Evolutionary conservation across 2,113 vertebrate species (phyloP).

Genomic region (Xerus inauris): DNA sequence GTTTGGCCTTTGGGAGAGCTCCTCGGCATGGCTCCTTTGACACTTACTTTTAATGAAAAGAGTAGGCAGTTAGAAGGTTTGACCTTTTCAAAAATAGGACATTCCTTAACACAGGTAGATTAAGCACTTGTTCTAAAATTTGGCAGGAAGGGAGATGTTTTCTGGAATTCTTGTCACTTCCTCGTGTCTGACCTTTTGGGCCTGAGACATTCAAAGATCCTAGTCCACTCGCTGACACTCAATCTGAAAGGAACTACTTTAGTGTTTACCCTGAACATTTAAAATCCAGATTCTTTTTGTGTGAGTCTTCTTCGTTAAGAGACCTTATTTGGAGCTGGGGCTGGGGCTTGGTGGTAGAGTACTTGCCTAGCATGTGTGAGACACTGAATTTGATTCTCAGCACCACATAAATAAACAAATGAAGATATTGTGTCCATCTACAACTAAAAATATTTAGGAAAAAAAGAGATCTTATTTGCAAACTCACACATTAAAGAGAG

Average conservation of each 20-base stretch:
- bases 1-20: conserved; percentile 43
- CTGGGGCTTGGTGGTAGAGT: no score
- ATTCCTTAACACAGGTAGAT: conserved; percentile 52
- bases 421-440: no score
- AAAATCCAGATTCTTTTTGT: conserved; percentile 10
- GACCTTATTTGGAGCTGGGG: neutral
- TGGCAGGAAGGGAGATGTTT: conserved; percentile 56
- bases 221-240: neutral
- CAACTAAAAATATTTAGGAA: no score
- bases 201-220: neutral
- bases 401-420: no score
- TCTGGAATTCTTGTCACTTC: conserved; percentile 19
- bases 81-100: conserved; percentile 68
- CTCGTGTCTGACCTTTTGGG: conserved; percentile 56
- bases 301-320: neutral
- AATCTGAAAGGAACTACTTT: neutral
- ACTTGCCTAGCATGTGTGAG: no score
- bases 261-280: conserved; percentile 50
- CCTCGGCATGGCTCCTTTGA: neutral
- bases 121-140: conserved; percentile 51
- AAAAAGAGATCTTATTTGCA: neutral
- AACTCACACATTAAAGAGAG: neutral
- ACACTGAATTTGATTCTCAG: no score
- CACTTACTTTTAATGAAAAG: conserved; percentile 50
- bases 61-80: conserved; percentile 52